Evolutionary conservation across 2,888 invertebrate species (phyloP), one percentile per base, ranked within the genome.

Genomic region (Drosophila rubida): DNA sequence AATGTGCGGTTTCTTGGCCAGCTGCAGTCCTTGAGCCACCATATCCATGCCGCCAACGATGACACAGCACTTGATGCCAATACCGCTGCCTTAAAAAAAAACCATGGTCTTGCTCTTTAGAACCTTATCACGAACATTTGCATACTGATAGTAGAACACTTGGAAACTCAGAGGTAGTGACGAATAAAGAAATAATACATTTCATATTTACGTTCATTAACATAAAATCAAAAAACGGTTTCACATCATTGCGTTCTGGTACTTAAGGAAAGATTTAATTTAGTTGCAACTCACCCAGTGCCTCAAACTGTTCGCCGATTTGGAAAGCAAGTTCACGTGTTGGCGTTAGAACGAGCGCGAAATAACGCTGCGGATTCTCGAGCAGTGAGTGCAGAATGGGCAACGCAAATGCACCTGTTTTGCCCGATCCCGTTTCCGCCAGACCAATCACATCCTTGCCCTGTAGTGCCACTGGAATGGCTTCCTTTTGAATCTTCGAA

Each of bases 1-100:
- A 79, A 99, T 95, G 90, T 99, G 99, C 0, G 99, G 99, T 86
- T 99, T 98, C 91, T 98, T 99, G 0, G 97, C 97, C 49, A 99
- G 92, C 84, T 95, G 94, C 65, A 99, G 92, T 0, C 97, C 95
- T 90, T 99, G 99, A 0, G 97, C 95, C 89, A 97, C 96, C 98
- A 99, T 99, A 90, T 99, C 99, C 95, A 99, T 98, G 0, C 99
- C 99, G 46, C 99, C 99, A 3, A 99, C 99, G 87, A 99, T 96
- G 0, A 99, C 99, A 55, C 96, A 97, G 92, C 97, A 97, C 93
- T 98, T 97, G 0, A 99, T 96, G 37, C 99, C 99, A 90, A 99
- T 97, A 68, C 95, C 94, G 11, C 96, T 94, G 58, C 97, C 97
- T 96, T 39, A 32, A 32, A 32, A n/a, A n/a, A 4, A 16, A 7